These are phyloP conservation scores for Cheiracanthium punctorium DNA, from an alignment of 2,888 invertebrate genomes.

Conservation along the genomic window DNA sequence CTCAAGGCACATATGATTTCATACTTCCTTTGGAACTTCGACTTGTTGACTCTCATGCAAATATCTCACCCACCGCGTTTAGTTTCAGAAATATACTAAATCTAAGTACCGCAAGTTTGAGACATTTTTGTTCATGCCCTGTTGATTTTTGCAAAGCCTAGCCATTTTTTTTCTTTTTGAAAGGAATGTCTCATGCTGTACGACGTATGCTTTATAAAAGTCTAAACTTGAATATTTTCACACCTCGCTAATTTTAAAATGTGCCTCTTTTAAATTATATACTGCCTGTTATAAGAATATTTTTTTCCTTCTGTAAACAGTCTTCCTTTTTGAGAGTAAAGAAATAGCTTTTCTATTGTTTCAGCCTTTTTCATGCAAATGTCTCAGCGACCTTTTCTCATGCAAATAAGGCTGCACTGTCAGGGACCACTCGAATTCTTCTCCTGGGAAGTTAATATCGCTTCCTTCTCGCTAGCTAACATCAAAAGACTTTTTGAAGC, in stretches of 20 bases:
- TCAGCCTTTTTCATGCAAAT: slow-evolving; percentile 60
- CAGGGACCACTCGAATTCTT: not conserved
- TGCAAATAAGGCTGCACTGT: slow-evolving; percentile 41
- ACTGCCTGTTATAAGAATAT: not conserved
- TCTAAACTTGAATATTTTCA: not conserved
- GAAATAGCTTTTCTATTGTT: slow-evolving; percentile 31
- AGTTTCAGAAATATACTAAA: too few relatives aligned
- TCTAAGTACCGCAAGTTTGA: too few relatives aligned
- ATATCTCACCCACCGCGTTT: too few relatives aligned
- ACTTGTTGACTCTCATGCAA: too few relatives aligned
- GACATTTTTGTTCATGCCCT: too few relatives aligned
- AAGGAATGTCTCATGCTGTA: too few relatives aligned
- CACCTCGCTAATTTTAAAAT: not conserved
- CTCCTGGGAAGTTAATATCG: not conserved
- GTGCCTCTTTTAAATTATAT: not conserved
- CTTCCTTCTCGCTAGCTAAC: not conserved
- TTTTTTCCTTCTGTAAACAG: not conserved
- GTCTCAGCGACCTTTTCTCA: slow-evolving; percentile 27
- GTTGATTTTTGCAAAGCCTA: too few relatives aligned
- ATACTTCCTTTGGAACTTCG: too few relatives aligned
- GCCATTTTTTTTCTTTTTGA: too few relatives aligned
- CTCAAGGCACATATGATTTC: too few relatives aligned
- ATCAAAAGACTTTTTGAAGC: slow-evolving; percentile 15
- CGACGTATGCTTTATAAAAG: too few relatives aligned
- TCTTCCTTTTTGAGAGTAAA: slow-evolving; percentile 6